Evolutionary conservation across 2,797 vertebrate genomes (phyloP), one percentile per base, ranked within the genome.

Genomic region (Myotis planiceps): DNA sequence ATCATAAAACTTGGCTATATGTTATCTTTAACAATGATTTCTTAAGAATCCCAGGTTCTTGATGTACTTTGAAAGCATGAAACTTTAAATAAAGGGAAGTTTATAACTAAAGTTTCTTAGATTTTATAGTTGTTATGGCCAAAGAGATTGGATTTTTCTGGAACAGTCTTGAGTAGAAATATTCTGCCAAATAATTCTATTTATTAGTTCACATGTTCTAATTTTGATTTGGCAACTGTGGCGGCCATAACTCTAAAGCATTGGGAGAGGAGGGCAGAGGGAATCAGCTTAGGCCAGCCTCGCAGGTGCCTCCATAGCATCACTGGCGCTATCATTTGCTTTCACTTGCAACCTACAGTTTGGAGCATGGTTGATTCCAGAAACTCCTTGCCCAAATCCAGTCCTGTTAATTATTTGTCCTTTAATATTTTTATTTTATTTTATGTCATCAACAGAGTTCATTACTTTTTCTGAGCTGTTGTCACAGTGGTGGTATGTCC

Each of bases 381-480:
- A 80, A 71, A 94, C 29, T 49, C 37, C 5, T 2, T 4, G 69
- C 34, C 39, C 23, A 32, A 49, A 47, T 75, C 85, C 23, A 79
- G 25, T 10, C 47, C 13, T 84, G 13, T 2, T 51, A 42, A 63
- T 47, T 27, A 88, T 34, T 68, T 72, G 18, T 49, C 9, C 25
- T 88, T 72, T 88, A 69, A 65, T 29, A 66, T 37, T 37, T 79
- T 80, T 86, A 58, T 88, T 79, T 80, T 86, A 58, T 88, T 83
- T 2, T 45, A 23, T 32, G 3, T 75, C n/a, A 79, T 75, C 10
- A 92, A 58, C 0, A 47, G 39, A 58, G 4, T 34, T 29, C 10
- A 3, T 27, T 91, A 45, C n/a, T 75, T 74, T 87, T 84, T 74
- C 15, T 71, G 34, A 78, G 7, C 3, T 53, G 7, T 94, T 88